Percentiles rank a stretch among this genome's conserved stretches.
phyloP scores from a whole-genome alignment of 2,113 vertebrate genomes.

The Microtus richardsoni region DNA sequence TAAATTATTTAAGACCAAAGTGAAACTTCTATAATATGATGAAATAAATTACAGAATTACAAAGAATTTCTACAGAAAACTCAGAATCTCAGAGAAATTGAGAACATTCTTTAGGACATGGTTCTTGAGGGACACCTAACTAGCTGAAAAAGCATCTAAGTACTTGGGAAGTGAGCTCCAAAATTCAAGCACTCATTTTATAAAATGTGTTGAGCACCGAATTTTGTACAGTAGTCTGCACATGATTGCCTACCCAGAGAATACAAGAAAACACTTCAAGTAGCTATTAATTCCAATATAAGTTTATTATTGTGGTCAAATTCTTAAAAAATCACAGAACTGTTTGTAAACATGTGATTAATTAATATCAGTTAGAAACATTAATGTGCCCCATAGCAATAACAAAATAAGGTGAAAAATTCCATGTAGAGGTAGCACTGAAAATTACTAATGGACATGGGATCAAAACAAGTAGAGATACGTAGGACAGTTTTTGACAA shows the following conservation, averaged over 20 bases:
- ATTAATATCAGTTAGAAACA: not conserved
- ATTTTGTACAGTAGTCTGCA: not conserved
- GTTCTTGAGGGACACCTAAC: not conserved
- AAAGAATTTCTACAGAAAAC: not conserved
- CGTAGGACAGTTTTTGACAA: not conserved
- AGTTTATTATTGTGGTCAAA: not conserved
- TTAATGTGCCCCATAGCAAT: not conserved
- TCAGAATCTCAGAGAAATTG: not conserved
- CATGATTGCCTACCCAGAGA: not conserved
- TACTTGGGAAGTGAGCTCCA: not conserved
- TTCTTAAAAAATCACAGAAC: not conserved
- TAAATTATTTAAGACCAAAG: constrained; percentile 37
- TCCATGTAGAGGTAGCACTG: not conserved
- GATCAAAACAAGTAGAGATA: not conserved
- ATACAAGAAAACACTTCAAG: not conserved
- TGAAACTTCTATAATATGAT: not conserved
- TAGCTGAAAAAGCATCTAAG: not conserved
- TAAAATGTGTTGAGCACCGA: not conserved
- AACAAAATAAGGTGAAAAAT: not conserved
- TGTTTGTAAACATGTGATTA: not conserved
- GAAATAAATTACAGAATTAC: not conserved
- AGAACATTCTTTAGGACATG: not conserved
- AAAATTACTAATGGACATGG: not conserved
- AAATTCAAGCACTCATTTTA: not conserved
- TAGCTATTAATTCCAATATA: not conserved